A percentile compares a stretch with the other conserved stretches of the same genome.
phyloP scores from a whole-genome alignment of 2,113 vertebrate species.

The Thamnophis sirtalis region DNA sequence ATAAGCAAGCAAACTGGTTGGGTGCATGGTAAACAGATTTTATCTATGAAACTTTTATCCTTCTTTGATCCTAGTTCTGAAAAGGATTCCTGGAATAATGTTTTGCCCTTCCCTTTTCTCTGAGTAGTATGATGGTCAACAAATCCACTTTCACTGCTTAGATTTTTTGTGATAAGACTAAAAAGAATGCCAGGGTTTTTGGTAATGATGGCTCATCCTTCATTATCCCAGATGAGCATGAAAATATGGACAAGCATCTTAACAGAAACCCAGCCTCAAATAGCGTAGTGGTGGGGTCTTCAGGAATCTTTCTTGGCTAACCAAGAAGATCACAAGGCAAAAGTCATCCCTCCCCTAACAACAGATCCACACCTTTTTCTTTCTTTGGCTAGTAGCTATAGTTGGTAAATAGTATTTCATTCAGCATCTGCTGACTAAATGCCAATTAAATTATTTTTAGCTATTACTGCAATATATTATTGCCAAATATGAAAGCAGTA shows the following conservation, averaged over 20 bases:
- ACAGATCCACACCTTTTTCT: background rate
- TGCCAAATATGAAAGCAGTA: background rate
- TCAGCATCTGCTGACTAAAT: background rate
- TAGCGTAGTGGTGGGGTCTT: background rate
- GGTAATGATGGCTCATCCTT: background rate
- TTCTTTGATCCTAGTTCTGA: background rate
- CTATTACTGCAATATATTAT: background rate
- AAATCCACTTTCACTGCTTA: background rate
- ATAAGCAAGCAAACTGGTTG: too few relatives aligned
- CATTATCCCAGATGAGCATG: too few relatives aligned
- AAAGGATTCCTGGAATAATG: background rate
- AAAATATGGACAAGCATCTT: background rate
- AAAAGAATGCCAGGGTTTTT: background rate
- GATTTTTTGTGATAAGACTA: background rate
- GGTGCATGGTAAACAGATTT: background rate
- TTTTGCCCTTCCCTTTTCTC: background rate
- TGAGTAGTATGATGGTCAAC: too few relatives aligned
- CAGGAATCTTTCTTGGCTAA: background rate
- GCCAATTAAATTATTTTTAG: background rate
- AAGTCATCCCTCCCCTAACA: background rate
- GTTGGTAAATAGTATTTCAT: background rate
- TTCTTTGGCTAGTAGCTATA: background rate
- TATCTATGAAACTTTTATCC: background rate
- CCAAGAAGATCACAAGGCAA: background rate
- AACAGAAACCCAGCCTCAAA: background rate